Evolutionary conservation across 1,140 invertebrate genomes (phyloP), one percentile per base, ranked within the genome.

Genomic region (Pygmarrhopalites habei): DNA sequence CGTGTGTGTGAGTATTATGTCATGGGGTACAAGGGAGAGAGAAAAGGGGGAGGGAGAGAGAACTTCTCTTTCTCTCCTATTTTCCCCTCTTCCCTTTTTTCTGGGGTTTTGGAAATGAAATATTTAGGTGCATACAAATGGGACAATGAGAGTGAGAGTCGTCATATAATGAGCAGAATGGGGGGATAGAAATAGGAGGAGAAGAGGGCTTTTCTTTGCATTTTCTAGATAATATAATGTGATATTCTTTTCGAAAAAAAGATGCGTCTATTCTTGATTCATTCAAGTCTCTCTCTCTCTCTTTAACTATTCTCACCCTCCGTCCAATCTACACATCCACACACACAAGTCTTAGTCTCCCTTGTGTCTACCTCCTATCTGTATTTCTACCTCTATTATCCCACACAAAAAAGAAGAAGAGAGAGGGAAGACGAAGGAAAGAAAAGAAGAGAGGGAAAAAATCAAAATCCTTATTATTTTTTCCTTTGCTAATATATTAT

Each of bases 191-290:
- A 21, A n/a, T n/a, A n/a, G 25, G 14, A 23, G 49, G 23, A 52
- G 49, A n/a, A 17, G 49, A 7, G 12, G 23, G 49, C 49, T 52
- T 35, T 26, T 52, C 25, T 26, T 52, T 52, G 14, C 49, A 19
- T 52, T 26, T 26, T 52, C 12, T 49, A 49, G 46, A 52, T 52
- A 4, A 52, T 25, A 52, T 52, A 52, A 29, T 52, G 49, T 52
- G 28, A 52, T 52, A 52, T 52, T 52, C 28, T 35, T 46, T 46
- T 28, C 28, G 23, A 5, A 17, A 5, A 21, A 46, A 46, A 46
- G 49, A 28, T 26, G 49, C 49, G 49, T 35, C 15, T 35, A 15
- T 35, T 7, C 32, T 35, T 35, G 5, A 7, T 35, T 35, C 17
- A 47, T n/a, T 47, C 44, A 10, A 60, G 12, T 35, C 32, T 35